Evolutionary conservation across 2,797 vertebrate genomes (phyloP), one percentile per base, ranked within the genome.

Genomic region (Cyclura pinguis): DNA sequence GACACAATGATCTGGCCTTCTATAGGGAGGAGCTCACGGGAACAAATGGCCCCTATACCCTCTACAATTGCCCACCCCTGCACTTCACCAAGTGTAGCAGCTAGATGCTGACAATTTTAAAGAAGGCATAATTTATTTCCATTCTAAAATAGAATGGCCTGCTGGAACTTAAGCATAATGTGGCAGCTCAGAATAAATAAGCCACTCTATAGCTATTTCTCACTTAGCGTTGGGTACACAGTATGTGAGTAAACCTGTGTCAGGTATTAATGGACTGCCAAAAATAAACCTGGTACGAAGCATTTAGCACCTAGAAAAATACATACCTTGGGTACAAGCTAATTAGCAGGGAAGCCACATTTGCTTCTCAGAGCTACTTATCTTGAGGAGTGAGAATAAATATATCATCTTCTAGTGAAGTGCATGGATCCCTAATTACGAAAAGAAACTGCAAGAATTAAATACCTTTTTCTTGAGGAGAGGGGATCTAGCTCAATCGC

Each of bases 251-350:
- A 77, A 78, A 84, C 35, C 27, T 57, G 38, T 88, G 80, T 78
- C 86, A 84, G 35, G 50, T 87, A 91, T 91, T 88, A 91, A 91
- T 91, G 80, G 85, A 62, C 73, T 91, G 73, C 80, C 81, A 87
- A 69, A 87, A 69, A 52, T 62, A 86, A 82, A 57, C 14, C 69
- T n/a, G 24, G 32, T 55, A 84, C 57, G 80, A 84, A 84, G 59
- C 85, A 47, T 91, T 91, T 87, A 91, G 85, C 85, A 72, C 85
- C 85, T 87, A 12, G 76, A 47, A 83, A 88, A 91, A 91, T 55
- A 69, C 80, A 78, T 59, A 91, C 62, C 80, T 78, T 84, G 80
- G 72, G 35, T 72, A 78, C 73, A 72, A 91, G 86, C 80, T 91
- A 91, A 91, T 91, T 91, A 91, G 86, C 59, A n/a, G 50, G 59